Base-by-base conservation (phyloP, 2,797 vertebrate species). In the Crax fasciolata region DNA sequence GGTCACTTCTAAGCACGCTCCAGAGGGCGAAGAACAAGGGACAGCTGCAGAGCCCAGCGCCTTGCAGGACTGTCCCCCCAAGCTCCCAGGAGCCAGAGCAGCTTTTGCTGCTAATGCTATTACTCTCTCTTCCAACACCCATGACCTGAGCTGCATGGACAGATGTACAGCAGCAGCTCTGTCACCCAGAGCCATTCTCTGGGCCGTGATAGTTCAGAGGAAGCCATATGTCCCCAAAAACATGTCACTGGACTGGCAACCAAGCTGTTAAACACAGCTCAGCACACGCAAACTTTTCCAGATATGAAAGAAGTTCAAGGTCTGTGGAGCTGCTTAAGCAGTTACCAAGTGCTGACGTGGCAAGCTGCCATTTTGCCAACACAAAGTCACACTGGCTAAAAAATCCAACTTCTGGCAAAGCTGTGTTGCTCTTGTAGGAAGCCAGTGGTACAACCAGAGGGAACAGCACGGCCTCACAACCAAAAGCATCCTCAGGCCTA, bases 71-170 rank as follows among this genome's bases (percentile, higher is more conserved):
- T 17, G 54, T 25, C 28, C 17, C 4, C 52, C 25, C 32, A 17
- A 49, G 13, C n/a, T 77, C 35, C 54, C 8, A 49, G 57, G 65
- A 87, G 61, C 30, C 65, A 62, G 17, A 65, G 9, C 38, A 86
- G 62, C 46, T 88, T 59, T 6, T 35, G 62, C 49, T 66, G 48
- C 6, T 21, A 41, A 35, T 46, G 57, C 11, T 15, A 6, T 5
- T 35, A 52, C 27, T 44, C 13, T 44, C 13, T 30, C 48, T 30
- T 32, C 20, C 52, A 12, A 1, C 3, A 18, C 38, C 55, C 1
- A 0, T 1, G 12, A 38, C 38, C 52, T 67, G 19, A 54, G 27
- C 51, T 14, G 1, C 1, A 32, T 0, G 16, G 38, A 11, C 16
- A 32, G 78, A 65, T 3, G 24, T 0, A 24, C 38, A 44, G 46